Conservation (phyloP, 2,113 vertebrate species). For the Diadophis punctatus region DNA sequence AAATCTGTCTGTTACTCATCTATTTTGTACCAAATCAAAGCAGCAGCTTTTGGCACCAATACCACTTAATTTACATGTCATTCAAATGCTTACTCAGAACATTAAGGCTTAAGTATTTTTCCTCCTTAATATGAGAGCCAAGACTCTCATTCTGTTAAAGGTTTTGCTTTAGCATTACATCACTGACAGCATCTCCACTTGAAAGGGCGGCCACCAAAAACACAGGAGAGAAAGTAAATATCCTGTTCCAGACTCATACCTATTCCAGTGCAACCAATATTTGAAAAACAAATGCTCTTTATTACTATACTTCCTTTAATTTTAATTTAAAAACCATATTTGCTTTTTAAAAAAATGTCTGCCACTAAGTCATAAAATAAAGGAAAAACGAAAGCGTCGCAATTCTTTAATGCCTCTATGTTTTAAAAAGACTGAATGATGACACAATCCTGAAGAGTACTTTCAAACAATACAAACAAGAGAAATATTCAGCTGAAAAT, state of each 20-base stretch:
- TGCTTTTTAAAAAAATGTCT: not conserved
- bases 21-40: slow-evolving; percentile 68
- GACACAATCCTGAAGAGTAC: not conserved
- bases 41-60: slow-evolving; percentile 63
- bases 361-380: not conserved
- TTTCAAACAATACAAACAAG: not conserved
- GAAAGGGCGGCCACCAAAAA: slow-evolving; percentile 63
- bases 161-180: slow-evolving; percentile 67
- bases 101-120: slow-evolving; percentile 67
- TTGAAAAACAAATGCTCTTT: slow-evolving; percentile 41
- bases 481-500: too few species aligned
- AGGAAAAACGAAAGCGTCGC: not conserved
- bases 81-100: slow-evolving; percentile 72
- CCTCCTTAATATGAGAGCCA: slow-evolving; percentile 66
- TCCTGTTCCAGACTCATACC: slow-evolving; percentile 55
- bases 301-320: not conserved
- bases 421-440: not conserved
- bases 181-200: slow-evolving; percentile 68
- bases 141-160: slow-evolving; percentile 63
- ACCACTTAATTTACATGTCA: slow-evolving; percentile 74
- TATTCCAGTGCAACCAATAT: slow-evolving; percentile 52
- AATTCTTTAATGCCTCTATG: not conserved
- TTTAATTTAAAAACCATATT: not conserved
- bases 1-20: slow-evolving; percentile 60
- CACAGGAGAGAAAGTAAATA: slow-evolving; percentile 56